Evolutionary conservation across 2,888 invertebrate genomes (phyloP).

Genomic region (Halictus ligatus): DNA sequence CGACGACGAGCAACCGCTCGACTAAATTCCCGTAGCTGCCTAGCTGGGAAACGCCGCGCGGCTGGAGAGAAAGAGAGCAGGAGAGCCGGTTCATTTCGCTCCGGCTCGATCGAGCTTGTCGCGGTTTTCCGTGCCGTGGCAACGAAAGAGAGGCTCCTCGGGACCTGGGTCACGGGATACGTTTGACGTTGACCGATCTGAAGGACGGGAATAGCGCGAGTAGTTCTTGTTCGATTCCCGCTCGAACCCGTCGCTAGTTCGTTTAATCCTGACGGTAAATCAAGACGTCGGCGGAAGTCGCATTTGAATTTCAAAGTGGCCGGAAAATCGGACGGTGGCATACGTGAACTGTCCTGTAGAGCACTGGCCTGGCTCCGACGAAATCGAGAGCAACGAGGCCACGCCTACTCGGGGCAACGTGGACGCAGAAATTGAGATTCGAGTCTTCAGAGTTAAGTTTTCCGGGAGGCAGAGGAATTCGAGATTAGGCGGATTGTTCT

Average conservation of each 20-base stretch:
- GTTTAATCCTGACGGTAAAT: not conserved
- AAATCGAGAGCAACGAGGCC: not conserved
- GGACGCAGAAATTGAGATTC: not conserved
- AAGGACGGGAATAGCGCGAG: not conserved
- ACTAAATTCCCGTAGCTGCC: constrained; percentile 8
- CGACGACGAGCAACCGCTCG: not conserved
- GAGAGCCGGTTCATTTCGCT: not conserved
- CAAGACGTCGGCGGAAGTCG: not conserved
- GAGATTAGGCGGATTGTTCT: no score
- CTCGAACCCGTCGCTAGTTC: not conserved
- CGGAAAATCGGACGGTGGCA: not conserved
- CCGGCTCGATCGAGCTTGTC: not conserved
- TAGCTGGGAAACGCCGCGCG: not conserved
- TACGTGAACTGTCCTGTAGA: not conserved
- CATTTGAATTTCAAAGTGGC: not conserved
- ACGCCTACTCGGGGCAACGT: not conserved
- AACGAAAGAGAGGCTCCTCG: not conserved
- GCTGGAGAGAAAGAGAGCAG: no score
- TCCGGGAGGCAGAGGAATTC: no score
- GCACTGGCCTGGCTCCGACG: not conserved
- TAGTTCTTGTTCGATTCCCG: constrained; percentile 7
- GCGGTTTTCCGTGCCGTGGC: not conserved
- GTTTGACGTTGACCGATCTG: constrained; percentile 17
- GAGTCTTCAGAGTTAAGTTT: not conserved
- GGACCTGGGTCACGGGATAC: constrained; percentile 11